A percentile compares a stretch with the other conserved stretches of the same genome.
Evolutionary conservation across 2,113 vertebrate genomes (phyloP).

Genomic region (Odocoileus virginianus): DNA sequence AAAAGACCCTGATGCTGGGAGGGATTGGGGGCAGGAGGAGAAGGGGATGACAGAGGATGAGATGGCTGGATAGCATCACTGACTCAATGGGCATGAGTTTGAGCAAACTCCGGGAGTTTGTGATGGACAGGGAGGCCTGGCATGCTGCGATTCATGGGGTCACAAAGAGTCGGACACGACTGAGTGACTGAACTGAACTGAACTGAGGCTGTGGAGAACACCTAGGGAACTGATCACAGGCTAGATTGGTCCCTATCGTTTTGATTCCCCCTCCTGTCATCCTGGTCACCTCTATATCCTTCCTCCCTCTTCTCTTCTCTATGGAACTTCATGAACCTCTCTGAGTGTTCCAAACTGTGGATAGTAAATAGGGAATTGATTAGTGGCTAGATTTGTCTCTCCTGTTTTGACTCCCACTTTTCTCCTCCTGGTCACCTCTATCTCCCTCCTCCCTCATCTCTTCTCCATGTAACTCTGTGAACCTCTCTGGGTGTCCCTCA

Average conservation of each 20-base stretch:
- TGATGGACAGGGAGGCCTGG: too few species aligned
- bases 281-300: neutral
- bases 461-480: neutral
- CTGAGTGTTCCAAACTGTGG: neutral
- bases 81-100: too few species aligned
- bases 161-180: too few species aligned
- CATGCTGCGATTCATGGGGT: too few species aligned
- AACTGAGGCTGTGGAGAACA: neutral
- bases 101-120: too few species aligned
- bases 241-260: neutral
- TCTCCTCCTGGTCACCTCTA: neutral
- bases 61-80: too few species aligned
- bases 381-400: neutral
- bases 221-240: neutral
- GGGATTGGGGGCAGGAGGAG: too few species aligned
- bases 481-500: neutral
- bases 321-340: neutral
- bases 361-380: neutral
- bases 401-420: rapidly evolving
- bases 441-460: neutral
- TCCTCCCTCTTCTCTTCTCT: neutral
- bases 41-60: too few species aligned
- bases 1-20: too few species aligned
- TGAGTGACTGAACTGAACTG: too few species aligned
- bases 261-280: neutral